Conservation (phyloP, 1,140 invertebrate genomes). For the Steinernema khuongi region DNA sequence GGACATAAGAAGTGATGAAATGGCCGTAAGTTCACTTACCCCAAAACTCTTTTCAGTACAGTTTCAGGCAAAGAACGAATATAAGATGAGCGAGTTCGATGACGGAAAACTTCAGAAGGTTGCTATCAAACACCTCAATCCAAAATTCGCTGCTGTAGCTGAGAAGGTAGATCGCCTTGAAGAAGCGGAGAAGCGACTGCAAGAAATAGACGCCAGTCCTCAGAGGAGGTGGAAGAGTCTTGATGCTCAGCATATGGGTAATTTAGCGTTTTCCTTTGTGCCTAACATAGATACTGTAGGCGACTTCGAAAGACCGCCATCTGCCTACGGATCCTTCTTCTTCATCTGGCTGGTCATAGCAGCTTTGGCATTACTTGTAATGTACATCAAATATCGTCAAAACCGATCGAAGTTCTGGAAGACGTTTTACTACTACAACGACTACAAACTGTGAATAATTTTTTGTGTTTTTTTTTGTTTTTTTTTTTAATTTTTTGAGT, state of each 20-base stretch:
- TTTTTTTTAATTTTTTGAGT: not conserved
- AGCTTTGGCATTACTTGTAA: slow-evolving; percentile 36
- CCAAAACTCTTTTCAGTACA: not conserved
- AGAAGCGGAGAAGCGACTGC: slow-evolving; percentile 44
- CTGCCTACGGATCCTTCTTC: slow-evolving; percentile 25
- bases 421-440: slow-evolving; percentile 55
- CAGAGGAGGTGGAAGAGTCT: slow-evolving; percentile 43
- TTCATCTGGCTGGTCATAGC: slow-evolving; percentile 47
- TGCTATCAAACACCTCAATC: slow-evolving; percentile 47
- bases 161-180: slow-evolving; percentile 52
- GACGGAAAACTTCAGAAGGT: slow-evolving; percentile 51
- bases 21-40: slow-evolving; percentile 32
- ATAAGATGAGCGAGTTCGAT: slow-evolving; percentile 50
- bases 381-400: slow-evolving; percentile 52
- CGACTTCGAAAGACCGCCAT: slow-evolving; percentile 2
- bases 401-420: slow-evolving; percentile 57
- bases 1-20: slow-evolving; percentile 46
- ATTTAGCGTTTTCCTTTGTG: not conserved
- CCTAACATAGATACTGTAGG: not conserved
- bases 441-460: slow-evolving; percentile 55
- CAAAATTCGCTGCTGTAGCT: slow-evolving; percentile 43
- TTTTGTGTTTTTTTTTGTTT: not conserved
- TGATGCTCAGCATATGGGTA: slow-evolving; percentile 36
- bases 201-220: slow-evolving; percentile 37
- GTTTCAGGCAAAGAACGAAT: slow-evolving; percentile 47